These are phyloP conservation scores for Chymomyza costata DNA, from an alignment of 1,140 invertebrate species.

Conservation along the genomic window DNA sequence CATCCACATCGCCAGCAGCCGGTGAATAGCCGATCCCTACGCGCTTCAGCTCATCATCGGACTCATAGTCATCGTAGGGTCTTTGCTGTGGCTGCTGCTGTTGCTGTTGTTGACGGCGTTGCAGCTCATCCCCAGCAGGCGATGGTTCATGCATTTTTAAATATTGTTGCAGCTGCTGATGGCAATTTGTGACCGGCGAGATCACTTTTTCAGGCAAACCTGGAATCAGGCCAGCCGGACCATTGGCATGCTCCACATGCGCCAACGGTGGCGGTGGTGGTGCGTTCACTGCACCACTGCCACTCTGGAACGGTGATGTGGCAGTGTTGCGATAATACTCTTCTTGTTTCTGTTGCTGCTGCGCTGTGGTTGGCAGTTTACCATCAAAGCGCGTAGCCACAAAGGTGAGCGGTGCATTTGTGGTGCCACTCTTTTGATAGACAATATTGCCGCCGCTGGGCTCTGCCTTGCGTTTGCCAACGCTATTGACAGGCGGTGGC, in stretches of 20 bases:
- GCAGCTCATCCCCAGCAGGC: not conserved
- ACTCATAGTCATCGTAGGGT: conserved; percentile 90
- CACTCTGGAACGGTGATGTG: conserved; percentile 70
- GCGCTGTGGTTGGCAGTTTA: conserved; percentile 42
- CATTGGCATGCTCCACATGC: conserved; percentile 43
- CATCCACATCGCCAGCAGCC: conserved; percentile 81
- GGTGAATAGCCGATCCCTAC: conserved; percentile 91
- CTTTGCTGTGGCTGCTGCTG: conserved; percentile 76
- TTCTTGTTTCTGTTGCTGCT: conserved; percentile 58
- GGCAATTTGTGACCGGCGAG: conserved; percentile 71
- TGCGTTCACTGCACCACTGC: conserved; percentile 11
- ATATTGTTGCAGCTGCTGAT: conserved; percentile 55
- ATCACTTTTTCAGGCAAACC: conserved; percentile 70
- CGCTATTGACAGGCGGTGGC: conserved; percentile 22
- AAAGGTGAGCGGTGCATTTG: conserved; percentile 34
- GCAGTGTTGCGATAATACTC: conserved; percentile 74
- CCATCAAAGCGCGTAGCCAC: conserved; percentile 59
- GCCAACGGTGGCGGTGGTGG: conserved; percentile 42
- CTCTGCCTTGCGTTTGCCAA: conserved; percentile 36
- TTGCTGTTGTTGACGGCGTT: conserved; percentile 37
- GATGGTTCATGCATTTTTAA: conserved; percentile 44
- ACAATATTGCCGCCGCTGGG: conserved; percentile 26
- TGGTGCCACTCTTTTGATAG: conserved; percentile 46
- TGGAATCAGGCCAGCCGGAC: no score
- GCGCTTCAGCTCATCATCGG: conserved; percentile 90